These are phyloP conservation scores for Mamestra brassicae DNA, from an alignment of 2,888 invertebrate genomes.

Conservation along the genomic window DNA sequence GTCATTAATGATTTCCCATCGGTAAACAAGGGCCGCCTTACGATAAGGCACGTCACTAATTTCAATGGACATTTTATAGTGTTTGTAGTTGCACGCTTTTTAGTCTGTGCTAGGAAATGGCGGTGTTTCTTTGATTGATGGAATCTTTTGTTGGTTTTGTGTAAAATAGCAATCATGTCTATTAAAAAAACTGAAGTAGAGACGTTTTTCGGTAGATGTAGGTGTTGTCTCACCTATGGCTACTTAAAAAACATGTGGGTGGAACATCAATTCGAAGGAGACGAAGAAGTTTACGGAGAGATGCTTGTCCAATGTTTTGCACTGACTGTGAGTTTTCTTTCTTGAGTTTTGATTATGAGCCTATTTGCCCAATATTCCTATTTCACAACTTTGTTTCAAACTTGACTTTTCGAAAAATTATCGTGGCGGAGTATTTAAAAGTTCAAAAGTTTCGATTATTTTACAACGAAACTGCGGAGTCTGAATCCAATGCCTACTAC, in stretches of 20 bases:
- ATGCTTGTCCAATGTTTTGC: conserved; percentile 81
- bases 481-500: conserved; percentile 2
- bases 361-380: conserved; percentile 55
- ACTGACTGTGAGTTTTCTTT: conserved; percentile 73
- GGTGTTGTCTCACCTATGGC: conserved; percentile 79
- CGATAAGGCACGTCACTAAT: too few species aligned
- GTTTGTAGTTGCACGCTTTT: neutral
- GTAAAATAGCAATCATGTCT: conserved; percentile 50
- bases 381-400: conserved; percentile 53
- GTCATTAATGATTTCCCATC: too few species aligned
- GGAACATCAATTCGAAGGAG: conserved; percentile 68
- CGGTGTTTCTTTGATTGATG: conserved; percentile 22
- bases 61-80: too few species aligned
- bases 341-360: conserved; percentile 43
- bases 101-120: conserved; percentile 54
- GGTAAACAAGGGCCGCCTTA: too few species aligned
- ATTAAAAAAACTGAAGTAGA: conserved; percentile 60
- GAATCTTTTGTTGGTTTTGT: neutral
- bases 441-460: neutral
- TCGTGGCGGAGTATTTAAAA: conserved; percentile 14
- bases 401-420: conserved; percentile 10
- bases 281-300: conserved; percentile 76
- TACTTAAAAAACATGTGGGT: conserved; percentile 79
- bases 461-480: neutral
- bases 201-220: conserved; percentile 76